phyloP scores from a whole-genome alignment of 2,888 invertebrate species.

The Harmothoe impar region DNA sequence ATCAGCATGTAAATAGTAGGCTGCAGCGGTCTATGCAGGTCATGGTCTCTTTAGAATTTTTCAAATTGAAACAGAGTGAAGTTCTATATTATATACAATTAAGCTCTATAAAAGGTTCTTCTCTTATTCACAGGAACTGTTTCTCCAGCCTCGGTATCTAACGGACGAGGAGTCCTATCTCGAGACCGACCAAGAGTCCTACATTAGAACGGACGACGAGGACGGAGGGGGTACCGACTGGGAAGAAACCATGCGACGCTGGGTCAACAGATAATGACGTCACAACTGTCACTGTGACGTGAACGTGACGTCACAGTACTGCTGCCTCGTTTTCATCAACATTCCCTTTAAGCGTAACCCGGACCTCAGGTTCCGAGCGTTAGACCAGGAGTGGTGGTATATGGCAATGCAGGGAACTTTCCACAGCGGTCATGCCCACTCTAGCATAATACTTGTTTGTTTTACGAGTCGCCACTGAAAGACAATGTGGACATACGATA shows the following conservation, averaged over 20 bases:
- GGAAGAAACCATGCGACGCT: conserved; percentile 88
- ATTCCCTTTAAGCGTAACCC: conserved; percentile 2
- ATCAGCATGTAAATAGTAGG: too few relatives aligned
- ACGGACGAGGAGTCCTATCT: conserved; percentile 81
- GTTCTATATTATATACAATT: too few relatives aligned
- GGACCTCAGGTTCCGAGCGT: neutral
- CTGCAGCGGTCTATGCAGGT: too few relatives aligned
- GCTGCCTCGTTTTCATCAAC: conserved; percentile 50
- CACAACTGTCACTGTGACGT: neutral
- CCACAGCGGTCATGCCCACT: too few relatives aligned
- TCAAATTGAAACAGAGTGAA: too few relatives aligned
- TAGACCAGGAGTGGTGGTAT: too few relatives aligned
- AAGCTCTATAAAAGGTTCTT: too few relatives aligned
- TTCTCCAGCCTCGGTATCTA: conserved; percentile 70
- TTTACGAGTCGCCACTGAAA: neutral
- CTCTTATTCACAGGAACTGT: conserved; percentile 63
- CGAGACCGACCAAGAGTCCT: conserved; percentile 83
- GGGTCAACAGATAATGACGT: conserved; percentile 86
- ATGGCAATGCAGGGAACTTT: too few relatives aligned
- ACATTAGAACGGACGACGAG: conserved; percentile 84
- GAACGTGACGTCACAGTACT: conserved; percentile 41
- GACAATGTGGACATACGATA: neutral
- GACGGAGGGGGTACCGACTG: conserved; percentile 86
- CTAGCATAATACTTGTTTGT: neutral
- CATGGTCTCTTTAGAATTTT: too few relatives aligned